These are phyloP conservation scores for Neosilurus mollespiculum DNA, from an alignment of 2,797 vertebrate species.

Conservation along the genomic window DNA sequence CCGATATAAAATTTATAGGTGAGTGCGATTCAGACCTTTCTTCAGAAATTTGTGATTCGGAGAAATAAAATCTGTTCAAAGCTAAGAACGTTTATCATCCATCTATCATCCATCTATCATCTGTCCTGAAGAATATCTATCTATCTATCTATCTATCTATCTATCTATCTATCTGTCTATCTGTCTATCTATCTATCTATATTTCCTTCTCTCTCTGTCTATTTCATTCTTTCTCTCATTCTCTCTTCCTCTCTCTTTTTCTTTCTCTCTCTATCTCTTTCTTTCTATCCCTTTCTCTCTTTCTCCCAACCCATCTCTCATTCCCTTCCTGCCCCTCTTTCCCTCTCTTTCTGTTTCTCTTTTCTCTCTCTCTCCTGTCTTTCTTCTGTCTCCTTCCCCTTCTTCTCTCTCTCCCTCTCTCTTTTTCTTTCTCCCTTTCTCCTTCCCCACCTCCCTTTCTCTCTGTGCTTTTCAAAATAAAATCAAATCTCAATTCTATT, in stretches of 20 bases:
- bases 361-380: neutral
- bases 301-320: too few species aligned
- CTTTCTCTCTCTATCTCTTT: neutral
- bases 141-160: neutral
- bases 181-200: neutral
- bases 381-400: neutral
- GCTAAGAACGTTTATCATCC: neutral
- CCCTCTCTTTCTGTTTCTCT: neutral
- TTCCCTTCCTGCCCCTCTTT: too few species aligned
- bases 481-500: too few species aligned
- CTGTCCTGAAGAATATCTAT: neutral
- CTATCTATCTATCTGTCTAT: neutral
- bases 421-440: neutral
- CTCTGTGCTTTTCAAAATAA: neutral
- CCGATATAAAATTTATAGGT: constrained; percentile 99
- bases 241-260: neutral
- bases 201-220: neutral
- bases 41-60: neutral
- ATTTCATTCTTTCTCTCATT: neutral
- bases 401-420: neutral
- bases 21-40: constrained; percentile 56
- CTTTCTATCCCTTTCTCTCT: neutral
- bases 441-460: too few species aligned
- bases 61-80: neutral
- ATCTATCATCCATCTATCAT: neutral